Evolutionary conservation across 2,113 vertebrate species (phyloP).

Genomic region (Cyrtonyx montezumae): DNA sequence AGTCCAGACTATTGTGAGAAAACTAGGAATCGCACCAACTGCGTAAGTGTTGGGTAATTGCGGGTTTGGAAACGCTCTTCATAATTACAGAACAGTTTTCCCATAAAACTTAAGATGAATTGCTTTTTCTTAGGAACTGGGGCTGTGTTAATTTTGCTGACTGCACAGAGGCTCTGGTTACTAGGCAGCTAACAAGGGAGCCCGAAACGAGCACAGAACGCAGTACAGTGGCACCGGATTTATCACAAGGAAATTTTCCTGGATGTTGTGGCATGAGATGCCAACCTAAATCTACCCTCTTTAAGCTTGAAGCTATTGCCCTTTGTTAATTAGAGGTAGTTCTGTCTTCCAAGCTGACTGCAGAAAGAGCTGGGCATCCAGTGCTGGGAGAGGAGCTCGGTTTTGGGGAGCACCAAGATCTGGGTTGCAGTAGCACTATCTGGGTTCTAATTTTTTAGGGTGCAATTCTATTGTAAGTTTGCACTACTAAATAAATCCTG

Average conservation of each 20-base stretch:
- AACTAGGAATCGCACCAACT: neutral
- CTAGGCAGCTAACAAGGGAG: neutral
- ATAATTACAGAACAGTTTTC: neutral
- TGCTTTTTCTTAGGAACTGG: neutral
- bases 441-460: neutral
- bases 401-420: neutral
- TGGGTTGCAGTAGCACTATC: neutral
- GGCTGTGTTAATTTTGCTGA: neutral
- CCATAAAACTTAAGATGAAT: neutral
- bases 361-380: fast-evolving
- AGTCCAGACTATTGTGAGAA: neutral
- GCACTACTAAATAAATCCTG: neutral
- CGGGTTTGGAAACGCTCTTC: neutral
- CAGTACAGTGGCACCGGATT: fast-evolving
- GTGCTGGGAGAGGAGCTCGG: fast-evolving
- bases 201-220: neutral
- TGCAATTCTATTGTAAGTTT: neutral
- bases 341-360: neutral
- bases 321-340: neutral
- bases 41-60: neutral
- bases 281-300: too few species aligned
- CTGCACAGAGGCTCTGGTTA: neutral
- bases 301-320: too few species aligned
- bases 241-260: neutral
- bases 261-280: neutral